Conservation (phyloP, 2,113 vertebrate species). For the Eudyptes chrysolophus region DNA sequence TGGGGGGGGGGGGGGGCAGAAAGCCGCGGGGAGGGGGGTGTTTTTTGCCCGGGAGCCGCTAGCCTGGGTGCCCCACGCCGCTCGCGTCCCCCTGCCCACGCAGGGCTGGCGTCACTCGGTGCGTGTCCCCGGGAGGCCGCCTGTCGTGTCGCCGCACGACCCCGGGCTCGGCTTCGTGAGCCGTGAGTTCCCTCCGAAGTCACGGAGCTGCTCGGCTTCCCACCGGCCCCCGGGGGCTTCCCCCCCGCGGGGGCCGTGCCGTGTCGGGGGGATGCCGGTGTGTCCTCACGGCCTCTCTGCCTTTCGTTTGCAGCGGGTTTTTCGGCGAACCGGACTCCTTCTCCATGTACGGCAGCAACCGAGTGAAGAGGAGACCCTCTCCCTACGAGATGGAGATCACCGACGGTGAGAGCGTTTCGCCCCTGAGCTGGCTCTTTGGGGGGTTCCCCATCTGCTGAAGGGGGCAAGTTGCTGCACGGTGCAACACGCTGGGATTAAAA, state of each 20-base stretch:
- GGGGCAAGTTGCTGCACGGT: neutral
- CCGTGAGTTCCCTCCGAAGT: neutral
- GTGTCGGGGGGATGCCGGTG: too few species aligned
- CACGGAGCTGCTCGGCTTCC: neutral
- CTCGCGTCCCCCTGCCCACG: neutral
- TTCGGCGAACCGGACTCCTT: conserved; percentile 91
- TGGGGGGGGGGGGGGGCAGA: neutral
- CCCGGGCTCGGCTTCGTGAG: neutral
- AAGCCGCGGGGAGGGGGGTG: neutral
- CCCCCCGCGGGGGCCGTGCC: neutral
- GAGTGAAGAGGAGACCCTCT: conserved; percentile 86
- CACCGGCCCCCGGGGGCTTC: neutral
- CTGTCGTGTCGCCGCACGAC: neutral
- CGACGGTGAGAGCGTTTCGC: conserved; percentile 78
- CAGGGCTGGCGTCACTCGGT: neutral
- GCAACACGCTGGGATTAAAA: neutral
- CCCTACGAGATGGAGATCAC: conserved; percentile 95
- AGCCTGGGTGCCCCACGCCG: neutral
- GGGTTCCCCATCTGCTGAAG: neutral
- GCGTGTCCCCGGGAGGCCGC: neutral
- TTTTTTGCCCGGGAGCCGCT: neutral
- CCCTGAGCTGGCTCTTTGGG: neutral
- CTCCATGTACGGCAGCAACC: conserved; percentile 88
- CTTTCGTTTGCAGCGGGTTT: conserved; percentile 74
- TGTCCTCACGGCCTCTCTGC: neutral